Evolutionary conservation across 2,888 invertebrate genomes (phyloP).

Genomic region (Sinotaia quadrata): DNA sequence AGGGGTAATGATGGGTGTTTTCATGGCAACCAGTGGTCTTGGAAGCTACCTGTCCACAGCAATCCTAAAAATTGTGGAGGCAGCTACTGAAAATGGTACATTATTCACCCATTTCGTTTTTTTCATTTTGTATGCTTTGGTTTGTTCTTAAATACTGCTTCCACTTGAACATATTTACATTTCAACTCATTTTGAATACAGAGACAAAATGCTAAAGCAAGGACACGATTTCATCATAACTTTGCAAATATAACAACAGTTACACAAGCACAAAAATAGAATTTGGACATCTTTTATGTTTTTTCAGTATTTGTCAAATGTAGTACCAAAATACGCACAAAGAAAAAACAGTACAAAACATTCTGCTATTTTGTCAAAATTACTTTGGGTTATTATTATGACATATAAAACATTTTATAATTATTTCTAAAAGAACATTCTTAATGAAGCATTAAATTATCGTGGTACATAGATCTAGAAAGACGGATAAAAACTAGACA

Average conservation of each 20-base stretch:
- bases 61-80: conserved; percentile 54
- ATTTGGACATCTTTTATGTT: too few species aligned
- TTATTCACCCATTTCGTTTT: not conserved
- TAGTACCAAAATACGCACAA: too few species aligned
- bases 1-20: conserved; percentile 64
- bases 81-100: conserved; percentile 48
- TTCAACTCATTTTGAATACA: not conserved
- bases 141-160: not conserved
- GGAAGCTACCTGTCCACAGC: conserved; percentile 61
- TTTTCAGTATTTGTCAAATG: too few species aligned
- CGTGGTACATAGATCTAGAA: too few species aligned
- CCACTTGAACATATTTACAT: not conserved
- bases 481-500: too few species aligned
- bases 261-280: not conserved
- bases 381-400: too few species aligned
- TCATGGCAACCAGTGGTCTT: conserved; percentile 60
- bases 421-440: too few species aligned
- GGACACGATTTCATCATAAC: too few species aligned
- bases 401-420: too few species aligned
- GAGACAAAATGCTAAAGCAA: not conserved
- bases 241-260: not conserved
- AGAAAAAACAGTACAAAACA: too few species aligned
- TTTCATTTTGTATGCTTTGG: not conserved
- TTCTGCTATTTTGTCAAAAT: too few species aligned
- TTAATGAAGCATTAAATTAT: too few species aligned